Evolutionary conservation across 1,140 invertebrate species (phyloP), one percentile per base, ranked within the genome.

Genomic region (Proales similis): DNA sequence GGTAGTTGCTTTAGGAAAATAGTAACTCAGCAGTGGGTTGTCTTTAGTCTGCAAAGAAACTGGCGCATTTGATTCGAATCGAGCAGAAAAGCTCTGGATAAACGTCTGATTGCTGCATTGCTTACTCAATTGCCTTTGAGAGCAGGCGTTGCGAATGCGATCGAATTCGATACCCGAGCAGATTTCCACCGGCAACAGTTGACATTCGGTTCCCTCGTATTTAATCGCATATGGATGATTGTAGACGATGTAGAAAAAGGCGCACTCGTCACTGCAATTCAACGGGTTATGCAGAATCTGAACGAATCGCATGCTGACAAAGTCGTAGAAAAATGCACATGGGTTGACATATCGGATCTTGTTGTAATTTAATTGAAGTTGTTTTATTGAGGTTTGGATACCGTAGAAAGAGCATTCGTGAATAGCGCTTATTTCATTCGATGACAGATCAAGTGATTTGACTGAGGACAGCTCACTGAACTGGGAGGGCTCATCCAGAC

Each of bases 231-330:
- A 57, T 11, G 51, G 51, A 17, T 36, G 51, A 57, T 57, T 57
- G 24, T 57, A 57, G 14, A 57, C 22, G 2, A 42, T 57, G 29
- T 42, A 57, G 45, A 57, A 57, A 42, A 57, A 57, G 14, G 39
- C 36, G 20, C 51, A 57, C 39, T 57, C 45, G 30, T 57, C 45
- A 4, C 36, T 57, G 22, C 51, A 57, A 57, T 57, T 57, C 22
- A 57, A 39, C 17, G 51, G 51, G 45, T 57, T 57, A 24, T 57
- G 51, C 36, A 57, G 39, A 29, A 57, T 57, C 45, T 57, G 51
- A 17, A 57, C 51, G 29, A 57, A 57, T 57, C 51, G 29, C 19
- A 57, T 27, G 30, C 45, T 22, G 5, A 29, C 45, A 39, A 57
- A 57, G 11, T 22, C 9, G 14, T 42, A 42, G 14, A 42, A 42